Evolutionary conservation across 2,888 invertebrate genomes (phyloP).

Genomic region (Dryocosmus kuriphilus): DNA sequence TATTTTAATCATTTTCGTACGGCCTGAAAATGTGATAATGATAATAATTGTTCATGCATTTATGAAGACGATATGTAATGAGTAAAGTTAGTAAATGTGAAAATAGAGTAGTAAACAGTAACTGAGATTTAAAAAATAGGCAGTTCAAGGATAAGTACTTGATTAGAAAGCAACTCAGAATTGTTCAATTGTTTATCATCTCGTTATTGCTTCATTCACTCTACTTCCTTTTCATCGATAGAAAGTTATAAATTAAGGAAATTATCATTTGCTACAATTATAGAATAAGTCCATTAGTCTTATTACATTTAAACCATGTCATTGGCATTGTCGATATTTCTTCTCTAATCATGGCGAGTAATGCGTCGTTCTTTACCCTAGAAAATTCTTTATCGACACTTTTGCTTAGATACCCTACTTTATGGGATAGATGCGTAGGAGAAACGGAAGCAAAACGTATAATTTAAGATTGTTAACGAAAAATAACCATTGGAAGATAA

Average conservation of each 20-base stretch:
- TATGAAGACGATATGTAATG: neutral
- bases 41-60: neutral
- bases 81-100: neutral
- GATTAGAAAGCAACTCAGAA: neutral
- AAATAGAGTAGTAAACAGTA: neutral
- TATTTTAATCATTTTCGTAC: no score
- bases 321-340: constrained; percentile 53
- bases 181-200: neutral
- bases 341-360: constrained; percentile 46
- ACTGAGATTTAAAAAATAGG: neutral
- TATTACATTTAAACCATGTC: constrained; percentile 46
- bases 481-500: neutral
- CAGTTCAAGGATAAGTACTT: constrained; percentile 17
- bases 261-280: constrained; percentile 19
- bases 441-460: constrained; percentile 56
- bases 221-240: neutral
- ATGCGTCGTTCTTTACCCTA: constrained; percentile 44
- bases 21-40: no score
- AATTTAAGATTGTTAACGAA: constrained; percentile 19
- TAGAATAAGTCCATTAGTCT: constrained; percentile 2
- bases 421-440: constrained; percentile 24
- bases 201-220: neutral
- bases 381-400: constrained; percentile 62
- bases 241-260: constrained; percentile 25
- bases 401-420: constrained; percentile 65